phyloP scores from a whole-genome alignment of 2,113 vertebrate genomes.

The Pelecanoides urinatrix region DNA sequence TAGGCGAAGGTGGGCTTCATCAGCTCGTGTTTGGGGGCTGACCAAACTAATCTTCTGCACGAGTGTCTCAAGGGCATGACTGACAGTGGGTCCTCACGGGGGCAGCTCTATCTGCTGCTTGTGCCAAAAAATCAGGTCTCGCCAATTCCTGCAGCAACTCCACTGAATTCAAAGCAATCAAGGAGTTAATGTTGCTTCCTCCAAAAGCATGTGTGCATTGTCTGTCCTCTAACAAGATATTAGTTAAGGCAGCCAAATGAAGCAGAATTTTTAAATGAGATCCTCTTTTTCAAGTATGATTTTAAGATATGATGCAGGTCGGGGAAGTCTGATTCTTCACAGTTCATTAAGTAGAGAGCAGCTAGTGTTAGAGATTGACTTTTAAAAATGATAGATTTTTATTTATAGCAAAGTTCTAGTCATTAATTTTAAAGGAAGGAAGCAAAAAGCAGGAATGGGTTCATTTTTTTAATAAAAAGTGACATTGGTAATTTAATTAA shows the following conservation, averaged over 20 bases:
- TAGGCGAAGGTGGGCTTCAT: not conserved
- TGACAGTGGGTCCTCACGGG: fast-evolving
- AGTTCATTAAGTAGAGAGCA: conserved; percentile 74
- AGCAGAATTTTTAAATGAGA: conserved; percentile 45
- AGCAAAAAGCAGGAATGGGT: conserved; percentile 68
- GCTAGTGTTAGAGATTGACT: conserved; percentile 63
- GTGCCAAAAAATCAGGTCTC: too few species aligned
- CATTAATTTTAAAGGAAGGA: conserved; percentile 73
- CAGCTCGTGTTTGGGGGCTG: fast-evolving
- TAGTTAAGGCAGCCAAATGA: conserved; percentile 31
- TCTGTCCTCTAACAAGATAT: not conserved
- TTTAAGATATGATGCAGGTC: conserved; percentile 32
- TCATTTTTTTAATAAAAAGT: conserved; percentile 58
- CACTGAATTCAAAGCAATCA: not conserved
- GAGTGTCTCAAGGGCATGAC: not conserved
- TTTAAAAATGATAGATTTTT: conserved; percentile 75
- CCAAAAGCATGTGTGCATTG: not conserved
- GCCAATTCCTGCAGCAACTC: not conserved
- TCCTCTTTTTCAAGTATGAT: not conserved
- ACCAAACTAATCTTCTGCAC: not conserved
- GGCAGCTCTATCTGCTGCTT: not conserved
- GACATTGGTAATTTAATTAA: conserved; percentile 80
- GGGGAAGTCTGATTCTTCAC: conserved; percentile 65
- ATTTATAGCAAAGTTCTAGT: conserved; percentile 71
- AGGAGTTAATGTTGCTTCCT: not conserved